Evolutionary conservation across 2,888 invertebrate genomes (phyloP), one percentile per base, ranked within the genome.

Genomic region (Andrena trimmerana): DNA sequence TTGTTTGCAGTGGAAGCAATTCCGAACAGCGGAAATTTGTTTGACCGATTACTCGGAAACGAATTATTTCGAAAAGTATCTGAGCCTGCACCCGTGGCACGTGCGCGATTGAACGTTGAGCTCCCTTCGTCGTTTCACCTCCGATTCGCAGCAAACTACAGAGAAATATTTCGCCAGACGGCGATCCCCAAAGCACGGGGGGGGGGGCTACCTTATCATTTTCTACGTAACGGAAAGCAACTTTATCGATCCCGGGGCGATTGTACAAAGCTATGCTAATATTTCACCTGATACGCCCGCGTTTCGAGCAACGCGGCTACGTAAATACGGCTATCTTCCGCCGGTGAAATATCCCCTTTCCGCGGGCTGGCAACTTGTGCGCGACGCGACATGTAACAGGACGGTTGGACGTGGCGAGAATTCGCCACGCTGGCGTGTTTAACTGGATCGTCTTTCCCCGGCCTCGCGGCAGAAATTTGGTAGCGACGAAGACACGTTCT

Each of bases 181-280:
- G 8, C 5, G 29, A 10, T 54, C 2, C 7, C 20, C 16, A 20
- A 48, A 48, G 8, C 4, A 27, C n/a, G 6, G 36, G 6, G 20
- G 20, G 20, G 20, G 20, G 3, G 1, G 3, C 6, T 20, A 13
- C 20, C 16, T 71, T 66, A 80, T 70, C 69, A 8, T 4, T 42
- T 36, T 16, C 0, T 7, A 20, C 36, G 65, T 8, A 67, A 73
- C 27, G 24, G 29, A 65, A 54, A 59, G 29, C 5, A 33, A 0
- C 31, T 29, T 70, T 67, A 66, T 54, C 70, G 70, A 79, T 42
- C 50, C 48, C 68, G 4, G 4, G 33, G 33, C 20, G 57, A 78
- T 78, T 54, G 10, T 60, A 65, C 13, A 60, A 70, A 66, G 52
- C 59, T 69, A 70, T 60, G 50, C 42, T 70, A 78, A 80, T 70